A percentile compares a stretch with the other conserved stretches of the same genome.
Evolutionary conservation across 1,140 invertebrate species (phyloP).

Genomic region (Drosophila eugracilis): DNA sequence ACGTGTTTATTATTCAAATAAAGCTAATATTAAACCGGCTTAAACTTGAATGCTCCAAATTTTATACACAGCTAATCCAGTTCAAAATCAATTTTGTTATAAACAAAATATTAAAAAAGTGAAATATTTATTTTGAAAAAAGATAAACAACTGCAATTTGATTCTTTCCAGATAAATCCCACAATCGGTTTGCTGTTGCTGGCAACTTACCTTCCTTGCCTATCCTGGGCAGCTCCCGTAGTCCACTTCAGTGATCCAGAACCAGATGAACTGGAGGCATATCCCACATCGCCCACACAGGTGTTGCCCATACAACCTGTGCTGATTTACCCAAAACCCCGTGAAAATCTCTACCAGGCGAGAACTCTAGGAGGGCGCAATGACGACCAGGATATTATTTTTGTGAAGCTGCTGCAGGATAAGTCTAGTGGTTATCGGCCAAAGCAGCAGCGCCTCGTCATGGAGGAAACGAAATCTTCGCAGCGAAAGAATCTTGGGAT

Average conservation of each 20-base stretch:
- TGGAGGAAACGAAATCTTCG: conserved; percentile 33
- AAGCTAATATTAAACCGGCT: background rate
- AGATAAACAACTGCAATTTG: background rate
- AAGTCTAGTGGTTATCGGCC: conserved; percentile 66
- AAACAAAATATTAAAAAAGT: too few relatives aligned
- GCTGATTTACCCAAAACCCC: conserved; percentile 67
- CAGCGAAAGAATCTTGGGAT: conserved; percentile 48
- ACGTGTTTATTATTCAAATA: background rate
- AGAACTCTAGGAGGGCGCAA: conserved; percentile 45
- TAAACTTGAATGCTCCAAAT: background rate
- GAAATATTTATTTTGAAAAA: too few relatives aligned
- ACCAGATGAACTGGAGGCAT: conserved; percentile 30
- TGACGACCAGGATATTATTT: conserved; percentile 70
- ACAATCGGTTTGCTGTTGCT: conserved; percentile 1
- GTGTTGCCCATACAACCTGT: conserved; percentile 72
- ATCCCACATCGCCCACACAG: conserved; percentile 65
- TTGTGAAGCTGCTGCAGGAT: conserved; percentile 66
- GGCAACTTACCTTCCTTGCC: conserved; percentile 8
- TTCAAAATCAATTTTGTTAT: background rate
- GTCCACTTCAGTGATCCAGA: conserved; percentile 17
- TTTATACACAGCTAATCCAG: background rate
- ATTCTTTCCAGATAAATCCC: conserved; percentile 8
- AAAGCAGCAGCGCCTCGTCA: conserved; percentile 56
- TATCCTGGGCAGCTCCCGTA: conserved; percentile 40
- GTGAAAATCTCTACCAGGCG: conserved; percentile 55